Base-by-base conservation (phyloP, 2,888 invertebrate species). In the Poecilobothrus nobilitatus region DNA sequence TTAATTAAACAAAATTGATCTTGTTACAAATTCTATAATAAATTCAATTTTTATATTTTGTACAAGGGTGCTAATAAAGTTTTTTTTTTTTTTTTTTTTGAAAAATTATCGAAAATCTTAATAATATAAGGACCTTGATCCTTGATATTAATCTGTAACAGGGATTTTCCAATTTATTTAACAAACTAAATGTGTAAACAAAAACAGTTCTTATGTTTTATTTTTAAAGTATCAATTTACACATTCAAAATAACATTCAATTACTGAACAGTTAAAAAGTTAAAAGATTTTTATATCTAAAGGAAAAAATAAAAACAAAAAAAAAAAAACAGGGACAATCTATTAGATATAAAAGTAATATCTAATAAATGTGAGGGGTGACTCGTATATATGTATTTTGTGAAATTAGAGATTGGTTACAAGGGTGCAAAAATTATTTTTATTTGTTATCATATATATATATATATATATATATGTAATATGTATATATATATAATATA, bases 181-280 rank as follows among this genome's bases (percentile, higher is more conserved):
- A 53, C 53, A 53, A 53, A 53, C 15, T 53, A 53, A 53, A 53
- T 53, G 53, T 53, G 53, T n/a, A 53, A 53, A 53, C 53, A 53
- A 53, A 53, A 53, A 53, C n/a, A 37, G 12, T 37, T 12, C 37
- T 37, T 37, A 37, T 12, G 9, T 27, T 27, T 27, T 27, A 27
- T 27, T 12, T 53, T 53, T 53, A 53, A 53, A 53, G 53, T 53
- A 53, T 53, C 53, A 53, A 53, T 53, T 53, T 53, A 53, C 53
- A 53, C 15, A 53, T 15, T 12, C 53, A 53, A 27, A 27, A 27
- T 2, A 53, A 53, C 53, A 53, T 53, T 53, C 53, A 53, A 53
- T 53, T 53, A 53, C 53, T 18, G 53, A 53, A 53, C 53, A 53
- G 53, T 53, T 53, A 53, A 53, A 53, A 53, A 53, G 53, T 53